Evolutionary conservation across 2,113 vertebrate species (phyloP).

Genomic region (Pseudorasbora parva): DNA sequence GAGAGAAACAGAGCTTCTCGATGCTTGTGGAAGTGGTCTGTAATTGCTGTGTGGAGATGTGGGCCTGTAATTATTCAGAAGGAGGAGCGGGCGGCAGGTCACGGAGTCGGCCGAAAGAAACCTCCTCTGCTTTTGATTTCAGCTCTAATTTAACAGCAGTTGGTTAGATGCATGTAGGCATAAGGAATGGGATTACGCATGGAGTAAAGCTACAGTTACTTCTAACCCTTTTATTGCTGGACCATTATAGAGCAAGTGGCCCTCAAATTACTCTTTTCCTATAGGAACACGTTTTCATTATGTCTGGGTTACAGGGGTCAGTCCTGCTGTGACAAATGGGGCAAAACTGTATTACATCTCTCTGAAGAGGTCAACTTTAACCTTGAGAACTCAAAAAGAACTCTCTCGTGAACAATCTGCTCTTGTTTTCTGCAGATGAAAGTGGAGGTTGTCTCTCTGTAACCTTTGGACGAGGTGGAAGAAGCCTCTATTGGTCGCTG

Average conservation of each 20-base stretch:
- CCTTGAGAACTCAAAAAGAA: conserved; percentile 8
- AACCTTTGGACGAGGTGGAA: not conserved
- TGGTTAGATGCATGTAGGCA: not conserved
- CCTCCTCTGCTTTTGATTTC: conserved; percentile 26
- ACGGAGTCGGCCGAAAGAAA: not conserved
- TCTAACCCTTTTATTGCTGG: conserved; percentile 4
- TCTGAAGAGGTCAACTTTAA: conserved; percentile 24
- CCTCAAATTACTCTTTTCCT: conserved; percentile 25
- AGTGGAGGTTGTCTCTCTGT: conserved; percentile 1
- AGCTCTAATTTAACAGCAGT: conserved; percentile 14
- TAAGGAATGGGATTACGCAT: not conserved
- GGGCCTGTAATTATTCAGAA: conserved; percentile 56
- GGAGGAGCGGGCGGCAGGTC: conserved; percentile 36
- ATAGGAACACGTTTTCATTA: conserved; percentile 18
- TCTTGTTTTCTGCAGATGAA: not conserved
- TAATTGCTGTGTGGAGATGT: conserved; percentile 53
- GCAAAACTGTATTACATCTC: conserved; percentile 12
- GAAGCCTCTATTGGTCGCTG: not conserved
- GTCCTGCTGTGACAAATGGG: not conserved
- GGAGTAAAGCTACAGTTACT: not conserved
- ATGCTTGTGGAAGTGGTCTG: conserved; percentile 54
- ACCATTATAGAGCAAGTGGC: not conserved
- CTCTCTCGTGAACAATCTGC: conserved; percentile 18
- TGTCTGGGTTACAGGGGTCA: conserved; percentile 13
- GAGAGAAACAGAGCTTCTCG: conserved; percentile 31